phyloP scores from a whole-genome alignment of 2,113 vertebrate species.

The Sylvilagus bachmani region DNA sequence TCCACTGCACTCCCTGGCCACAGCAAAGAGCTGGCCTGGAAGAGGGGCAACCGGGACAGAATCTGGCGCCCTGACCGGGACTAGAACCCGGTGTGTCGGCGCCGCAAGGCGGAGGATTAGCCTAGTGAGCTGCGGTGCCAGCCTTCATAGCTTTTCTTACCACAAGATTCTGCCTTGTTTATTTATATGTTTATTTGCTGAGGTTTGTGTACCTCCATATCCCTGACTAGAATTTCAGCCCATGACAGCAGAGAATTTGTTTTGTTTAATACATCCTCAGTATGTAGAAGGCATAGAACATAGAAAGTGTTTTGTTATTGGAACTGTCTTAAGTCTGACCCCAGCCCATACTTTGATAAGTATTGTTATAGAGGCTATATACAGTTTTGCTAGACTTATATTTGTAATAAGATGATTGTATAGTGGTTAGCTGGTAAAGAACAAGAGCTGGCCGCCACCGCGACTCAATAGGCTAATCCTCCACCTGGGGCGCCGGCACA shows the following conservation, averaged over 20 bases:
- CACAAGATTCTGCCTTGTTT: neutral
- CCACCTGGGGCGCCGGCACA: too few species aligned
- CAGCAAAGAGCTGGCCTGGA: too few species aligned
- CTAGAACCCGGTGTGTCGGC: too few species aligned
- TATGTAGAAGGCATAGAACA: neutral
- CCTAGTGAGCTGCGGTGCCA: accelerated
- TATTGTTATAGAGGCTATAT: neutral
- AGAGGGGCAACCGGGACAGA: too few species aligned
- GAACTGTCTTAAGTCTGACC: neutral
- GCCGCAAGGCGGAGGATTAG: too few species aligned
- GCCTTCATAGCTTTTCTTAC: neutral
- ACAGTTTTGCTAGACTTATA: neutral
- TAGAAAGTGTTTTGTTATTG: neutral
- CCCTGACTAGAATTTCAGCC: neutral
- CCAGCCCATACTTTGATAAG: neutral
- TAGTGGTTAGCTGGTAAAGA: neutral
- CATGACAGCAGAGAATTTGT: neutral
- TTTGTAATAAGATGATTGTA: neutral
- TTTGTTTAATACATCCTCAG: neutral
- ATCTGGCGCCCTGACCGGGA: too few species aligned
- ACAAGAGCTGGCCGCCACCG: too few species aligned
- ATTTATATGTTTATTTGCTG: neutral
- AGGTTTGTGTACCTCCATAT: neutral
- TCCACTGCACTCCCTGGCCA: too few species aligned
- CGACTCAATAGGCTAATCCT: too few species aligned